A percentile compares a stretch with the other conserved stretches of the same genome.
These are phyloP conservation scores for Lagorchestes hirsutus DNA, from an alignment of 2,797 vertebrate species.

Conservation along the genomic window DNA sequence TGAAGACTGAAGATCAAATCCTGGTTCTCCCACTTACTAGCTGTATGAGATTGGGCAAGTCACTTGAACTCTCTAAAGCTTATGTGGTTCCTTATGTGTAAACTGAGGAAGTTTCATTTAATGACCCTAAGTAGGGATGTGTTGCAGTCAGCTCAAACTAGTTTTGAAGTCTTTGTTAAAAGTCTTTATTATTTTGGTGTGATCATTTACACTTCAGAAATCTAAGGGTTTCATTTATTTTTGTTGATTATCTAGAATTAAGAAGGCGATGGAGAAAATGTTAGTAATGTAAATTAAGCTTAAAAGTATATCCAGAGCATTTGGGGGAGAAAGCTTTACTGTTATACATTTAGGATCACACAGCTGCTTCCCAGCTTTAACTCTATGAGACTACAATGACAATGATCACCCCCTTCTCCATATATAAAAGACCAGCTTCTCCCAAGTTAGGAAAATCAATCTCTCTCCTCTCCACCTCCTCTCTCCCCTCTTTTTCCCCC, in stretches of 20 bases:
- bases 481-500: fast-evolving
- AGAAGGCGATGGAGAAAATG: not conserved
- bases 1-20: not conserved
- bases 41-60: not conserved
- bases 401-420: not conserved
- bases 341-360: not conserved
- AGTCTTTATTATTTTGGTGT: not conserved
- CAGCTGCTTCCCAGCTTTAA: not conserved
- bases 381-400: not conserved
- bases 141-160: not conserved
- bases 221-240: not conserved
- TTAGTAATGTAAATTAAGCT: not conserved
- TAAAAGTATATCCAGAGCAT: not conserved
- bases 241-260: not conserved
- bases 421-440: not conserved
- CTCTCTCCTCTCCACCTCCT: not conserved
- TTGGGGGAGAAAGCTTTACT: not conserved
- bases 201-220: not conserved
- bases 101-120: not conserved
- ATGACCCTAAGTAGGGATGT: not conserved
- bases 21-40: not conserved
- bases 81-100: not conserved
- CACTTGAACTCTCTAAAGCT: not conserved
- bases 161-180: not conserved
- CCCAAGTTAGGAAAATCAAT: not conserved